A percentile compares a stretch with the other conserved stretches of the same genome.
Evolutionary conservation across 92 coral and sea anemone species (phyloP).

Genomic region (Porites cylindrica): DNA sequence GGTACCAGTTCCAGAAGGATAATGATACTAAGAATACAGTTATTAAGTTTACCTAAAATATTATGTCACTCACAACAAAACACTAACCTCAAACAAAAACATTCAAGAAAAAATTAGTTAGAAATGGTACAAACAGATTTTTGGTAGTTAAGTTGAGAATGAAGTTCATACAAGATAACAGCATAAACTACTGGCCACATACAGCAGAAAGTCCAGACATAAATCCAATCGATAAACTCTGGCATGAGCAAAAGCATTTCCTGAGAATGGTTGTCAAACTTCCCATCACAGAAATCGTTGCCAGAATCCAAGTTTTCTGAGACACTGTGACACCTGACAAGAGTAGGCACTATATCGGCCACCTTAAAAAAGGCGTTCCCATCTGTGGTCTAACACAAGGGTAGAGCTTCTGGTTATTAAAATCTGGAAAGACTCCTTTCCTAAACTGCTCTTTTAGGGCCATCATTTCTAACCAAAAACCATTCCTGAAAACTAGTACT

Average conservation of each 20-base stretch:
- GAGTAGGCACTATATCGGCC: constrained; percentile 47
- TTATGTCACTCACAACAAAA: not conserved
- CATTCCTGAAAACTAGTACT: no score
- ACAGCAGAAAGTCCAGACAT: constrained; percentile 56
- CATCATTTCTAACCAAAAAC: no score
- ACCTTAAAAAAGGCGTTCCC: constrained; percentile 49
- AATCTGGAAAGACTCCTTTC: no score
- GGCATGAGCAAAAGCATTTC: constrained; percentile 63
- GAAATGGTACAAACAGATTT: not conserved
- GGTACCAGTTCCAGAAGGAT: constrained; percentile 54
- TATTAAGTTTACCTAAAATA: not conserved
- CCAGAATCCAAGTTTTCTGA: constrained; percentile 58
- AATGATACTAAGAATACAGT: constrained; percentile 4
- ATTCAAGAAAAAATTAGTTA: not conserved
- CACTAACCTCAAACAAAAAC: not conserved
- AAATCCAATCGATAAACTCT: constrained; percentile 50
- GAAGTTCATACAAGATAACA: constrained; percentile 32
- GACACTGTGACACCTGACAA: constrained; percentile 43
- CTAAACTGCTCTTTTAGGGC: no score
- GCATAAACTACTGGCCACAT: constrained; percentile 35
- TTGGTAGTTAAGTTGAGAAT: constrained; percentile 29
- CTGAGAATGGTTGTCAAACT: constrained; percentile 49
- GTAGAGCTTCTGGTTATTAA: constrained; percentile 20
- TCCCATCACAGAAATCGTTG: constrained; percentile 57
- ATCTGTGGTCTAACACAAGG: constrained; percentile 45